A percentile compares a stretch with the other conserved stretches of the same genome.
These are phyloP conservation scores for Cataglyphis albicans DNA, from an alignment of 2,888 invertebrate species.

Conservation along the genomic window DNA sequence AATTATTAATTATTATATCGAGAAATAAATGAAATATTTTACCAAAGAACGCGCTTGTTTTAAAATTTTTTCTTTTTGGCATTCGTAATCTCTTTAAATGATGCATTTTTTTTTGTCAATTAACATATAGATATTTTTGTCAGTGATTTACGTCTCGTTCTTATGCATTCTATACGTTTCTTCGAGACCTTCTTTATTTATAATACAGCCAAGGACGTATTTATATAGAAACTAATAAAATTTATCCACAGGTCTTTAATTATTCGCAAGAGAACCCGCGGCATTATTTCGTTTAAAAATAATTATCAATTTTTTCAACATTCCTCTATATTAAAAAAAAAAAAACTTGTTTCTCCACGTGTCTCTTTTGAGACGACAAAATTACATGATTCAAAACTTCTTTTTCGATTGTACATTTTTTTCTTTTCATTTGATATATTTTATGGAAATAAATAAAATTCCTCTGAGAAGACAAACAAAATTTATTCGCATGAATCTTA, in stretches of 20 bases:
- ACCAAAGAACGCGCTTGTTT: neutral
- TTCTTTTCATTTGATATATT: neutral
- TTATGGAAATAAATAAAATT: neutral
- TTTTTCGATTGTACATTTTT: neutral
- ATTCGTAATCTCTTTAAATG: neutral
- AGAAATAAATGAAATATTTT: neutral
- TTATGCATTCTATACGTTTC: neutral
- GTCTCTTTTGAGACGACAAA: neutral
- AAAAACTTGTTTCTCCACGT: neutral
- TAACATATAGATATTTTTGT: neutral
- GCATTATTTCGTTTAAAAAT: neutral
- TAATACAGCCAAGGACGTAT: neutral
- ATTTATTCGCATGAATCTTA: neutral
- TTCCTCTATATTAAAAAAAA: neutral
- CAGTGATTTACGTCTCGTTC: neutral
- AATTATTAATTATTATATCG: constrained; percentile 5
- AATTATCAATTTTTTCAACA: neutral
- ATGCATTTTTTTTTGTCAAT: neutral
- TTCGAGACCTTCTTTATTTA: neutral
- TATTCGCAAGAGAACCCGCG: neutral
- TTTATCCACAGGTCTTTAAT: neutral
- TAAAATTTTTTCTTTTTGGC: neutral
- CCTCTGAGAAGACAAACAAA: neutral
- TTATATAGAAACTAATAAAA: constrained; percentile 20
- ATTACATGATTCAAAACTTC: neutral